Base-by-base conservation (phyloP, 2,113 vertebrate species). In the Planiliza haematocheilus region DNA sequence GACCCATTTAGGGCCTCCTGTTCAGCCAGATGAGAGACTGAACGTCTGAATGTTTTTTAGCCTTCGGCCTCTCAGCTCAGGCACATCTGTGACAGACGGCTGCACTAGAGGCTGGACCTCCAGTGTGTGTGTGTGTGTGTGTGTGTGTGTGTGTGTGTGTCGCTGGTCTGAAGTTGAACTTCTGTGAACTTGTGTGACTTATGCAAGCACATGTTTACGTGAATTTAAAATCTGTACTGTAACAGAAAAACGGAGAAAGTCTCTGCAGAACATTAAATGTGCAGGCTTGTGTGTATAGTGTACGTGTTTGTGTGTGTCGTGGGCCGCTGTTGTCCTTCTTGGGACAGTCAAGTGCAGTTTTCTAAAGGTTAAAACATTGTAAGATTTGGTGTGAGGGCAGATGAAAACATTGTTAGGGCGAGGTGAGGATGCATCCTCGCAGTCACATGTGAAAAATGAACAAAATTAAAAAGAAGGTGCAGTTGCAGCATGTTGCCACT, bases 1-100 rank as follows among this genome's bases (percentile, higher is more conserved):
- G 88, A 90, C 88, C 88, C 84, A 90, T 57, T 90, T 90, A 57
- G 30, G 65, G 24, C 74, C 66, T 83, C 65, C 71, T 69, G 84
- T 70, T 86, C 76, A 58, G 79, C 77, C 85, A 81, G 76, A 88
- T 82, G 74, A 89, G 75, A 66, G 49, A 61, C 53, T 41, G 59
- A 70, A 76, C 21, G 83, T 81, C 72, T 69, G 74, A 52, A 50
- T 79, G 77, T 81, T 77, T 82, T 77, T 78, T 51, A 70, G 73
- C 82, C 81, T 13, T 46, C 16, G 46, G 84, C 57, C 69, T 10
- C n/a, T 68, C 38, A 7, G 66, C 78, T 77, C 72, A 21, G 42
- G 67, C 81, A 79, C 87, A 85, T 83, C 80, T 83, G 84, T 86
- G 79, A 79, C 76, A 81, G 81, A 39, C 69, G 72, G 81, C 71